Percentiles rank a stretch among this genome's conserved stretches.
These are phyloP conservation scores for Cyclura pinguis DNA, from an alignment of 2,797 vertebrate species.

Conservation along the genomic window DNA sequence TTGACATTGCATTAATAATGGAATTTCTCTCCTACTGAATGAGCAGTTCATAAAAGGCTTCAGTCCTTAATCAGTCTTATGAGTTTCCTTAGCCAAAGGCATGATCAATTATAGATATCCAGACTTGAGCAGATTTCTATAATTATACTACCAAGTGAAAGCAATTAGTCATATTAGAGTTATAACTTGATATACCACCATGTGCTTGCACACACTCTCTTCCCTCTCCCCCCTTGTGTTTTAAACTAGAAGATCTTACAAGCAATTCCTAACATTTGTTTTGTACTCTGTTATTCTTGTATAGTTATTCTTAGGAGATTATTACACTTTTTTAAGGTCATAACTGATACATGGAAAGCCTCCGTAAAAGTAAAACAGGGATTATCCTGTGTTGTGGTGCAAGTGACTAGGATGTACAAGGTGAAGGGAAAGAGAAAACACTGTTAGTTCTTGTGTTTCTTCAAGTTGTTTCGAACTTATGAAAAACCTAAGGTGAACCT, in stretches of 20 bases:
- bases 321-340: neutral
- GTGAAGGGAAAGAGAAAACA: neutral
- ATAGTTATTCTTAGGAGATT: neutral
- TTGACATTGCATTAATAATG: slow-evolving; percentile 2
- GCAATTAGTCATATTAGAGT: neutral
- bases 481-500: too few species aligned
- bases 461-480: too few species aligned
- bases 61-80: neutral
- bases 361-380: neutral
- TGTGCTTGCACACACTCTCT: too few species aligned
- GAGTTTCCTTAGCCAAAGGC: neutral
- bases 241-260: neutral
- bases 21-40: neutral
- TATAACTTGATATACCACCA: slow-evolving; percentile 9
- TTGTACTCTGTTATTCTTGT: neutral
- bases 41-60: neutral
- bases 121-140: slow-evolving; percentile 5
- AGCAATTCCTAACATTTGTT: neutral
- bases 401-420: neutral
- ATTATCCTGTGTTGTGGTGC: neutral
- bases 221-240: too few species aligned
- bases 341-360: neutral
- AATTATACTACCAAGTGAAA: neutral
- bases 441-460: neutral
- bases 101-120: neutral